Evolutionary conservation across 2,797 vertebrate genomes (phyloP).

Genomic region (Anabas testudineus): DNA sequence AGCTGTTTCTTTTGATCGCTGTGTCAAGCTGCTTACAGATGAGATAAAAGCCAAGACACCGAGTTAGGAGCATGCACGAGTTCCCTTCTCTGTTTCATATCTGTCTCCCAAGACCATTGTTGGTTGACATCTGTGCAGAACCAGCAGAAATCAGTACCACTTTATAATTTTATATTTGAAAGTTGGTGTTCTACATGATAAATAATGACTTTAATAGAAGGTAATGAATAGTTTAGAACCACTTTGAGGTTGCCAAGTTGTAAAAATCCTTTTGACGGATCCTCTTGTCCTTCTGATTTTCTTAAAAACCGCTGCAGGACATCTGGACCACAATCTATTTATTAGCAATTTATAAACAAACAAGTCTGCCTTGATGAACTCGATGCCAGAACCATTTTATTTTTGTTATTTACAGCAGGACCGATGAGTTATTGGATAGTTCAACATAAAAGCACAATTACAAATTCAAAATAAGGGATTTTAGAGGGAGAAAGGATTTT

Average conservation of each 20-base stretch:
- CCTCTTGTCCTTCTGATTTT: background rate
- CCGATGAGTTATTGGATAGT: too few relatives aligned
- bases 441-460: too few relatives aligned
- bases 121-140: accelerated
- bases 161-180: background rate
- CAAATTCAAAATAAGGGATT: too few relatives aligned
- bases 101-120: too few relatives aligned
- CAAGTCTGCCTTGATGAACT: background rate
- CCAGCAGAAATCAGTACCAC: background rate
- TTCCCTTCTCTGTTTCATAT: background rate
- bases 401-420: too few relatives aligned
- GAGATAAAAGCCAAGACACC: background rate
- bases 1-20: conserved; percentile 2
- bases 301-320: background rate
- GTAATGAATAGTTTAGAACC: background rate
- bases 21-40: background rate
- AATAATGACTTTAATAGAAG: background rate
- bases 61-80: background rate
- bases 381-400: background rate
- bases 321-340: background rate
- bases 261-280: background rate
- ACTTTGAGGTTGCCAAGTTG: background rate
- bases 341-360: background rate
- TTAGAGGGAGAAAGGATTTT: background rate
- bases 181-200: background rate